Base-by-base conservation (phyloP, 2,888 invertebrate genomes). In the Subacronicta megacephala region DNA sequence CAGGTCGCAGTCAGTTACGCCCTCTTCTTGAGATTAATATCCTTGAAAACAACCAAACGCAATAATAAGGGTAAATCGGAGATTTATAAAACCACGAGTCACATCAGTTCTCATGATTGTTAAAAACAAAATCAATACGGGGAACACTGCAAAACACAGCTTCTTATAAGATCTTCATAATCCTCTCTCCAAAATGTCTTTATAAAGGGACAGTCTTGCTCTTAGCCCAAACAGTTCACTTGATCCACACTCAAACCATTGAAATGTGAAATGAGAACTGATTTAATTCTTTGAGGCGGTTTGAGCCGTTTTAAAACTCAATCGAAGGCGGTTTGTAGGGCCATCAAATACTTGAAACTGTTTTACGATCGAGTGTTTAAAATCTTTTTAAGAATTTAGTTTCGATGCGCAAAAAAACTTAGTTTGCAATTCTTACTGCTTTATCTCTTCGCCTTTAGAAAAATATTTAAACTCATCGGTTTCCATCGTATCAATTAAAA, bases 211-310 rank as follows among this genome's bases (percentile, higher is more conserved):
- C n/a, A 16, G 10, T 37, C 37, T 10, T 18, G 2, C 17, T 37
- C 17, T 18, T 9, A 7, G 2, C 7, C 13, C 9, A 9, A 40
- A 37, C 37, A 10, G 16, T 18, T 17, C 17, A 12, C 12, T 12
- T 12, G 5, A 17, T 17, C 17, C 17, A 12, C 12, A 37, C 37
- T 41, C 15, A 1, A 9, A 23, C 15, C 15, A 41, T 41, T 26
- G 23, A 41, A 41, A 26, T 26, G 9, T 41, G 7, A 15, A 41
- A 41, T 26, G 10, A 12, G 26, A 40, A 40, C 23, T 13, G 40
- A 41, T 15, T 41, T 15, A 41, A 26, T 26, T 26, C 41, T 41
- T 26, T 26, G 26, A 23, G 23, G 23, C 26, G 1, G 40, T 10
- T 36, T 16, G 17, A 37, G 37, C 37, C 37, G 37, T 18, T 37